Evolutionary conservation across 2,888 invertebrate genomes (phyloP).

Genomic region (Tyria jacobaeae): DNA sequence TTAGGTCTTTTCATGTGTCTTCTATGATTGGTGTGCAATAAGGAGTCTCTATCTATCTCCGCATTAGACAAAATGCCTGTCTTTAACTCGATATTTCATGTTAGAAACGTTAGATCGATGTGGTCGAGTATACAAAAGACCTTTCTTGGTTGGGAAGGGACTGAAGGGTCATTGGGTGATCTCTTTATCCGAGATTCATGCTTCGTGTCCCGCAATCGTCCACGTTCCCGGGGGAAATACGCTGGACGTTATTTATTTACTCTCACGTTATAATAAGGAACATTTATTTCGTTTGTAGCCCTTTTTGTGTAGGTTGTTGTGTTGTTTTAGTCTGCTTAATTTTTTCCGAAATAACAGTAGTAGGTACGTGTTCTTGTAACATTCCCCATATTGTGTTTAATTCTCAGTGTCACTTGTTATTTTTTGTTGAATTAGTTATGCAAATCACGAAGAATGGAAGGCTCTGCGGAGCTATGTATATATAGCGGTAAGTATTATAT

Average conservation of each 20-base stretch:
- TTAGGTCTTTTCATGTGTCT: too few species aligned
- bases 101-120: slow-evolving; percentile 13
- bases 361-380: too few species aligned
- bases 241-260: slow-evolving; percentile 37
- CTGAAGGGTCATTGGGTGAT: slow-evolving; percentile 35
- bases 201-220: slow-evolving; percentile 31
- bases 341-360: too few species aligned
- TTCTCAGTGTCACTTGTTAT: too few species aligned
- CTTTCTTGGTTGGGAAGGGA: slow-evolving; percentile 26
- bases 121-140: slow-evolving; percentile 9
- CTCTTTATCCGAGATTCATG: slow-evolving; percentile 37
- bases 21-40: too few species aligned
- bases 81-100: neutral
- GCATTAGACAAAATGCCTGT: neutral
- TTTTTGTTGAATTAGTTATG: too few species aligned
- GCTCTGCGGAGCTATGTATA: too few species aligned
- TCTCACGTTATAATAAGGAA: slow-evolving; percentile 39
- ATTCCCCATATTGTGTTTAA: too few species aligned
- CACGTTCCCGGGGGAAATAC: slow-evolving; percentile 36
- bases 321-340: too few species aligned
- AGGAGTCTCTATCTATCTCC: too few species aligned
- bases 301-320: slow-evolving; percentile 21
- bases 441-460: too few species aligned
- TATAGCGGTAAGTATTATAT: too few species aligned
- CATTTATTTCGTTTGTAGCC: slow-evolving; percentile 29